Conservation (phyloP, 2,888 invertebrate species). For the Cactoblastis cactorum region DNA sequence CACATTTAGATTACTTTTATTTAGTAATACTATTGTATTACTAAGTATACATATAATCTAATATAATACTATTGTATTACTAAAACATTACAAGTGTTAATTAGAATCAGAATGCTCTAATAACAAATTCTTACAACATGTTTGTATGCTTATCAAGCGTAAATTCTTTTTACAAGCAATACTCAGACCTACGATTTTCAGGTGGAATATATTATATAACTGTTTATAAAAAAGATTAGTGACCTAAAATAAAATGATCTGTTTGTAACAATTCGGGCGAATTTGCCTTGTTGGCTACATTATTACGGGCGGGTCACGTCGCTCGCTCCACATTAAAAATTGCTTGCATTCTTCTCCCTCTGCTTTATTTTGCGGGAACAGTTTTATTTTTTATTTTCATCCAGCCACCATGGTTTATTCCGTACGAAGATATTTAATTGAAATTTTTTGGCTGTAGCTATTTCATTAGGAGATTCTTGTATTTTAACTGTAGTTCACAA, state of each 20-base stretch:
- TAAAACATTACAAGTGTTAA: too few relatives aligned
- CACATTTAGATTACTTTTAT: too few relatives aligned
- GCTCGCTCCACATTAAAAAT: constrained; percentile 73
- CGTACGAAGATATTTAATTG: constrained; percentile 52
- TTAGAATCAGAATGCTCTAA: too few relatives aligned
- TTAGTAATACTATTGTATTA: too few relatives aligned
- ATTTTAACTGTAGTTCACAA: constrained; percentile 18
- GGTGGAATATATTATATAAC: too few relatives aligned
- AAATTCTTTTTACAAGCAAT: too few relatives aligned
- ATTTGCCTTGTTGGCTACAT: constrained; percentile 55
- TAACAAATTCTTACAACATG: too few relatives aligned
- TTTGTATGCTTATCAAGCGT: too few relatives aligned
- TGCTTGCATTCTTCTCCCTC: constrained; percentile 70
- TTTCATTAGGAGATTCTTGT: constrained; percentile 32
- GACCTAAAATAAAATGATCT: constrained; percentile 16
- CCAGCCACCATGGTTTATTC: constrained; percentile 42
- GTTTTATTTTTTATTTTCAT: constrained; percentile 56
- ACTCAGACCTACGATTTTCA: too few relatives aligned
- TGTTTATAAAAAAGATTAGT: not conserved
- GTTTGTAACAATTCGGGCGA: constrained; percentile 28
- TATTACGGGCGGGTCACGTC: constrained; percentile 50
- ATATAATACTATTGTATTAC: too few relatives aligned
- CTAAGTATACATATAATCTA: too few relatives aligned
- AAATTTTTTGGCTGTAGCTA: constrained; percentile 35
- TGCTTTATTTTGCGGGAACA: constrained; percentile 58